phyloP scores from a whole-genome alignment of 1,140 invertebrate species.

The Drosophila persimilis region DNA sequence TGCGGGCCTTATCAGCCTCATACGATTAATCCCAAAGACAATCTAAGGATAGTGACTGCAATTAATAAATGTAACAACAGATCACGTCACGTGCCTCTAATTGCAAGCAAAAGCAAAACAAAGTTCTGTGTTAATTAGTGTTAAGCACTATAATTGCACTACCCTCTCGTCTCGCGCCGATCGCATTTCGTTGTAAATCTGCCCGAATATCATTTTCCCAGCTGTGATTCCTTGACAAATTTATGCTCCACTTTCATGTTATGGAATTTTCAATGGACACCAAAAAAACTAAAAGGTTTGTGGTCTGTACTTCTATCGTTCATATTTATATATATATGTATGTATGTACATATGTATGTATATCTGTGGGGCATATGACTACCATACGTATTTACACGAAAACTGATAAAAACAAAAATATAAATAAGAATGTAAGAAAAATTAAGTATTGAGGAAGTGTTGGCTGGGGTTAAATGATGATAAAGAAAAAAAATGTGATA shows the following conservation, averaged over 20 bases:
- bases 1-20: conserved; percentile 47
- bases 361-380: too few relatives aligned
- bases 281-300: conserved; percentile 82
- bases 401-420: conserved; percentile 28
- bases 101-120: conserved; percentile 37
- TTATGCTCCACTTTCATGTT: conserved; percentile 82
- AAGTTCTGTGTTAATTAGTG: conserved; percentile 44
- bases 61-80: conserved; percentile 60
- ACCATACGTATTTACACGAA: too few relatives aligned
- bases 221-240: conserved; percentile 77
- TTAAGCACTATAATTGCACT: conserved; percentile 19
- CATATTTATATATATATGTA: neutral
- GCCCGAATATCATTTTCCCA: conserved; percentile 68
- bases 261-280: conserved; percentile 82
- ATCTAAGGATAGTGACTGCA: conserved; percentile 35
- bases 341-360: neutral
- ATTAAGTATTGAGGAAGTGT: conserved; percentile 30
- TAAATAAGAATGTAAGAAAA: neutral
- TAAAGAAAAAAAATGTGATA: conserved; percentile 40
- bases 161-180: conserved; percentile 6
- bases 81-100: conserved; percentile 73
- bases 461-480: conserved; percentile 25
- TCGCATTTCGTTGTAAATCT: conserved; percentile 50
- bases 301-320: neutral
- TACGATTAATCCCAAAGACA: conserved; percentile 15